Base-by-base conservation (phyloP, 2,113 vertebrate species). In the Daphoenositta chrysoptera region DNA sequence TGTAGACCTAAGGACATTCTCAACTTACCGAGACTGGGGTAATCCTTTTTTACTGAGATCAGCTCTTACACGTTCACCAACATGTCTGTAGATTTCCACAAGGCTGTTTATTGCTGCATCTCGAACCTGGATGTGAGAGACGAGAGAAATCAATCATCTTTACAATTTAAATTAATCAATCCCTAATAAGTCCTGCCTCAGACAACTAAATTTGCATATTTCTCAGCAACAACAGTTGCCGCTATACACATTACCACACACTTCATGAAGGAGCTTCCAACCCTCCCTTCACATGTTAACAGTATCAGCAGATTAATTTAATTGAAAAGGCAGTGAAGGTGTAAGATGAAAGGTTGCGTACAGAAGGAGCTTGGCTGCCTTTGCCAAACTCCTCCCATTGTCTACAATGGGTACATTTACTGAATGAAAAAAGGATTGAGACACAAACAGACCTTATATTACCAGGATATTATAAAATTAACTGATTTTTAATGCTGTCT, bases 21-120 rank as follows among this genome's bases (percentile, higher is more conserved):
- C 69, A 75, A 87, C 98, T 95, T 98, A 99, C 99, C 99, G 98
- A 97, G 99, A 99, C 35, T 99, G 99, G 48, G 99, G 99, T 60
- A 99, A 97, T 94, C 99, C 99, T 97, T 99, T 99, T 96, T 99
- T 99, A 97, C 98, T 99, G 97, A 99, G 99, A 96, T 99, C 99
- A 96, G 99, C 98, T 97, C 99, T 98, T 97, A 99, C 99, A 58
- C 99, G 98, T 95, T 99, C 99, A 69, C 99, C 99, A 79, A 99
- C 99, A 15, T 99, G 99, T 97, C 98, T 98, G 98, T 99, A 99
- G 97, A 99, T 99, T 97, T 99, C 99, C 97, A 99, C 99, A 95
- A 99, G 97, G 96, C 98, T 98, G 97, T 98, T 99, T 98, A 99
- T 99, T 91, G 99, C 99, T 92, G 98, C 98, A 75, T 99, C 99